Evolutionary conservation across 1,140 invertebrate species (phyloP).

Genomic region (Metopolophium dirhodum): DNA sequence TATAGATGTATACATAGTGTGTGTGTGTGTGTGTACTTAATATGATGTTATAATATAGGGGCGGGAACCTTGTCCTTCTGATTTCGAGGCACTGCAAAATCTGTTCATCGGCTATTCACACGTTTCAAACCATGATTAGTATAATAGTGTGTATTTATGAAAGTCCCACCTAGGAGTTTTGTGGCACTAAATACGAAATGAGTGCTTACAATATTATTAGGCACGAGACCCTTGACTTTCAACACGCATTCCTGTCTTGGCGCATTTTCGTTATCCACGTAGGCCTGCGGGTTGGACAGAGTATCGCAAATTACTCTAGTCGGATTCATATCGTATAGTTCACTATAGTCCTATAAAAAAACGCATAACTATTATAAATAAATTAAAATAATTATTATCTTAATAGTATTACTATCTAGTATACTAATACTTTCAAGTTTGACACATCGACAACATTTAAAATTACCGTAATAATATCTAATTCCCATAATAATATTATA

Average conservation of each 20-base stretch:
- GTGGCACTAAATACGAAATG: not conserved
- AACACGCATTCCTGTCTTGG: not conserved
- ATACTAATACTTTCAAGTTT: not conserved
- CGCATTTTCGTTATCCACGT: not conserved
- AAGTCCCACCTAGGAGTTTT: not conserved
- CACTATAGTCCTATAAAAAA: not conserved
- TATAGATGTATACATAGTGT: not conserved
- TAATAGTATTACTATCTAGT: no score
- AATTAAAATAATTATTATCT: not conserved
- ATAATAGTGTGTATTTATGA: not conserved
- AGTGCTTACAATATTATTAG: not conserved
- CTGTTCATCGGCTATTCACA: not conserved
- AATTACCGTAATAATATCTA: not conserved
- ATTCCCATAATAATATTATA: not conserved
- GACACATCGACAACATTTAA: not conserved
- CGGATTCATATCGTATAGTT: not conserved
- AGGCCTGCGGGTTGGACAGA: not conserved
- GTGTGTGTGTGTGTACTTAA: not conserved
- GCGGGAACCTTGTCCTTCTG: slow-evolving; percentile 20
- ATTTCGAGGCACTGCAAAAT: not conserved
- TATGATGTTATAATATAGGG: not conserved
- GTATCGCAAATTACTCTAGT: not conserved
- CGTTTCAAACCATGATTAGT: not conserved
- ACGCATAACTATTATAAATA: not conserved
- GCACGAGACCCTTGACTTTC: not conserved